Evolutionary conservation across 2,113 vertebrate species (phyloP).

Genomic region (Chinchilla lanigera): DNA sequence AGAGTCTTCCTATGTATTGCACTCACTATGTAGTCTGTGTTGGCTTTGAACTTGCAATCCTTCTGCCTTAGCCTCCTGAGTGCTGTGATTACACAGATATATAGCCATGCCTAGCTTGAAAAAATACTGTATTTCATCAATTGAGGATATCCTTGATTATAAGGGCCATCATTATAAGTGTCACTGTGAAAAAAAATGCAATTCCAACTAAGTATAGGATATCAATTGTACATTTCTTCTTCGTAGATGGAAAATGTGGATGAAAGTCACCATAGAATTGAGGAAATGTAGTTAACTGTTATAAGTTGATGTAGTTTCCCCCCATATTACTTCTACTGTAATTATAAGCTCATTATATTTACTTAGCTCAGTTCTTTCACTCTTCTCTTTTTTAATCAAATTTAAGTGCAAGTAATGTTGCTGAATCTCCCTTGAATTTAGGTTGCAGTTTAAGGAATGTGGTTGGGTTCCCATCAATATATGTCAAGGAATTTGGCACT

Average conservation of each 20-base stretch:
- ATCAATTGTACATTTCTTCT: neutral
- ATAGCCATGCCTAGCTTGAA: neutral
- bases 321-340: neutral
- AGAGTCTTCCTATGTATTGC: neutral
- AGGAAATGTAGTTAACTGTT: neutral
- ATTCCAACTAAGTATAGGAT: slow-evolving; percentile 39
- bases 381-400: slow-evolving; percentile 24
- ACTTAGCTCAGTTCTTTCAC: neutral
- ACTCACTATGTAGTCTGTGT: neutral
- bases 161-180: neutral
- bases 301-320: neutral
- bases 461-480: slow-evolving; percentile 10
- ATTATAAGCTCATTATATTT: neutral
- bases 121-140: neutral
- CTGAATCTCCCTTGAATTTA: slow-evolving; percentile 40
- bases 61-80: neutral
- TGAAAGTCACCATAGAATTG: neutral
- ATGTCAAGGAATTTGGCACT: neutral
- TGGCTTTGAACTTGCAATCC: neutral
- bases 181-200: slow-evolving; percentile 26
- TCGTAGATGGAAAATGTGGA: neutral
- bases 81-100: neutral
- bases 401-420: slow-evolving; percentile 13
- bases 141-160: neutral
- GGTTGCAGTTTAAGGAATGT: neutral